phyloP scores from a whole-genome alignment of 1,140 invertebrate genomes.

The Drosophila biarmipes region DNA sequence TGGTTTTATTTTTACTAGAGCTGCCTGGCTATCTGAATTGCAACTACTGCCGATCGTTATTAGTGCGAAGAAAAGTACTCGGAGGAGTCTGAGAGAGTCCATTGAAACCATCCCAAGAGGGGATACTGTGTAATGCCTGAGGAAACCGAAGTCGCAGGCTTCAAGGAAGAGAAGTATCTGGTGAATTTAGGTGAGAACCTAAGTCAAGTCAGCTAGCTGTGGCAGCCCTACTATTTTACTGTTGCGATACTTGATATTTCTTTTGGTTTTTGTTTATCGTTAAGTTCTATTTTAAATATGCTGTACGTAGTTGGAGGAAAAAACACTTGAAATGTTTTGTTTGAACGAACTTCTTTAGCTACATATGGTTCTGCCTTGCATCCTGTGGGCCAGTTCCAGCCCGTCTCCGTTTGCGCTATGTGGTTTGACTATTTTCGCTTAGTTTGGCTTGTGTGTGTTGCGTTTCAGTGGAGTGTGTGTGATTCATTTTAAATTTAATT shows the following conservation, averaged over 20 bases:
- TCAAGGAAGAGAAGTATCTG: neutral
- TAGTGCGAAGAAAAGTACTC: neutral
- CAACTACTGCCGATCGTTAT: neutral
- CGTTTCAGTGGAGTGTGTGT: conserved; percentile 40
- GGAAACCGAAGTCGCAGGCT: conserved; percentile 1
- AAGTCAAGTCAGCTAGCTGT: conserved; percentile 26
- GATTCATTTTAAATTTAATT: conserved; percentile 79
- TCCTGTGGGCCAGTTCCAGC: conserved; percentile 4
- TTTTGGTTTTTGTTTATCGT: conserved; percentile 68
- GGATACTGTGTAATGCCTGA: neutral
- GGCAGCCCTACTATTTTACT: conserved; percentile 43
- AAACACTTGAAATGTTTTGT: conserved; percentile 82
- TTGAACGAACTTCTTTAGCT: conserved; percentile 65
- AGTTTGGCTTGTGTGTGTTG: conserved; percentile 40
- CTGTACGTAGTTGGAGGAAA: conserved; percentile 82
- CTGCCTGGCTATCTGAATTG: conserved; percentile 20
- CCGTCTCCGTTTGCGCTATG: conserved; percentile 47
- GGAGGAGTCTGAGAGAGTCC: neutral
- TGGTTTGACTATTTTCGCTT: conserved; percentile 74
- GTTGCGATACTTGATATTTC: conserved; percentile 74
- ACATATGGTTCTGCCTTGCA: conserved; percentile 33
- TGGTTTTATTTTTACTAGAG: conserved; percentile 52
- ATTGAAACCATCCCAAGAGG: conserved; percentile 6
- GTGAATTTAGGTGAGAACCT: neutral
- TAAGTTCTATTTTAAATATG: conserved; percentile 78